Evolutionary conservation across 2,797 vertebrate genomes (phyloP), one percentile per base, ranked within the genome.

Genomic region (Eleutherodactylus coqui): DNA sequence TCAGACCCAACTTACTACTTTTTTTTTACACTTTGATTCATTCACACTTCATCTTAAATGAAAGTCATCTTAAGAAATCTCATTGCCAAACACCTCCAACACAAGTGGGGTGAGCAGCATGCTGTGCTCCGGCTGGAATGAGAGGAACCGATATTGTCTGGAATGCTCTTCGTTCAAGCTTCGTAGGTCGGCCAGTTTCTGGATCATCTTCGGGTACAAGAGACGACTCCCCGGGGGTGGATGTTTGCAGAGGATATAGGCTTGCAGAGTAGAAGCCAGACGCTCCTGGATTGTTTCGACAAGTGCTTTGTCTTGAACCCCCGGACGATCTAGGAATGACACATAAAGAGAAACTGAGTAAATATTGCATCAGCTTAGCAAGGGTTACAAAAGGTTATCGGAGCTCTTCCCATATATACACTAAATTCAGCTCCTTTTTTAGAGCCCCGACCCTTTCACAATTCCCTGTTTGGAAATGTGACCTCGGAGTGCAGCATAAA

Each of bases 141-240:
- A 97, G 64, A 99, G 95, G 7, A 93, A 96, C 90, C 96, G 97
- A 92, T 98, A 99, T 94, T 99, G 97, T 92, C 96, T 96, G 90
- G 97, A 97, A 94, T 99, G 96, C 92, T 99, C 97, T 93, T 99
- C 97, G 0, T 97, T 98, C 79, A 99, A 95, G 93, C 97, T 98
- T 60, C 98, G 95, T 76, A 99, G 94, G 90, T 99, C 98, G 0
- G 97, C 96, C 85, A 99, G 92, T 89, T 99, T 99, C 94, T 99
- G 98, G 94, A 99, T 98, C 98, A 99, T 99, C 93, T 97, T 98
- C 89, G 98, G 96, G 0, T 99, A 99, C 84, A 98, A 96, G 86
- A 97, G 93, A 86, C 95, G 96, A 45, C 96, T 94, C 1, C 96
- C 96, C 0, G 95, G 94, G 0, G 91, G 89, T 0, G 96, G 95